Percentiles rank a stretch among this genome's conserved stretches.
phyloP scores from a whole-genome alignment of 2,888 invertebrate genomes.

The Yponomeuta cagnagella region DNA sequence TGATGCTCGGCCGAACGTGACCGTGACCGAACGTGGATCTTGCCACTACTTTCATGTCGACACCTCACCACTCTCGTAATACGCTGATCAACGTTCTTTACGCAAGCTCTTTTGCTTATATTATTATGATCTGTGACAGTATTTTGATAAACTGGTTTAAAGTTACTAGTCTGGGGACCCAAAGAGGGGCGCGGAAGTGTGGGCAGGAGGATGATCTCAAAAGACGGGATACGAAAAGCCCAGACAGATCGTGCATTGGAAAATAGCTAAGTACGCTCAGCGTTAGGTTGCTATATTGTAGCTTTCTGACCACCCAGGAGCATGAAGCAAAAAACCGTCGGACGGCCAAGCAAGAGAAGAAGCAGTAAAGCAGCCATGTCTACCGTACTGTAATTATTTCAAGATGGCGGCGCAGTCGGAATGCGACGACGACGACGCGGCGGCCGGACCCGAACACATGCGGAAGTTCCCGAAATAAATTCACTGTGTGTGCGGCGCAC shows the following conservation, averaged over 20 bases:
- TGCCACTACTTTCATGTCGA: conserved; percentile 57
- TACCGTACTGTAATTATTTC: conserved; percentile 20
- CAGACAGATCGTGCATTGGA: no score
- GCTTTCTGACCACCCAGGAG: no score
- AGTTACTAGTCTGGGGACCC: no score
- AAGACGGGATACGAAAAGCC: no score
- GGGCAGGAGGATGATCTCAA: not conserved
- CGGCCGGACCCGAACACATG: conserved; percentile 49
- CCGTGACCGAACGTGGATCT: conserved; percentile 70
- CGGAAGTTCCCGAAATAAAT: conserved; percentile 71
- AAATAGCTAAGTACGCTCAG: no score
- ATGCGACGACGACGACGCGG: conserved; percentile 24
- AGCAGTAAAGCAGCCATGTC: conserved; percentile 15
- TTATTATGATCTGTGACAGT: no score
- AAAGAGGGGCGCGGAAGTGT: no score
- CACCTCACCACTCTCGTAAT: conserved; percentile 21
- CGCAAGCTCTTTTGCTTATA: conserved; percentile 19
- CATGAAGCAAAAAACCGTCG: conserved; percentile 10
- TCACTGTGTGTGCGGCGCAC: conserved; percentile 39
- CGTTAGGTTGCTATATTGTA: no score
- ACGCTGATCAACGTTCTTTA: conserved; percentile 24
- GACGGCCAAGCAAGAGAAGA: conserved; percentile 13
- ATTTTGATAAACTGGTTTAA: no score
- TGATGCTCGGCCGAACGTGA: conserved; percentile 59
- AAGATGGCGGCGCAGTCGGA: conserved; percentile 31